phyloP scores from a whole-genome alignment of 35 echinoderm and acorn worm genomes.

The Heliocidaris erythrogramma region DNA sequence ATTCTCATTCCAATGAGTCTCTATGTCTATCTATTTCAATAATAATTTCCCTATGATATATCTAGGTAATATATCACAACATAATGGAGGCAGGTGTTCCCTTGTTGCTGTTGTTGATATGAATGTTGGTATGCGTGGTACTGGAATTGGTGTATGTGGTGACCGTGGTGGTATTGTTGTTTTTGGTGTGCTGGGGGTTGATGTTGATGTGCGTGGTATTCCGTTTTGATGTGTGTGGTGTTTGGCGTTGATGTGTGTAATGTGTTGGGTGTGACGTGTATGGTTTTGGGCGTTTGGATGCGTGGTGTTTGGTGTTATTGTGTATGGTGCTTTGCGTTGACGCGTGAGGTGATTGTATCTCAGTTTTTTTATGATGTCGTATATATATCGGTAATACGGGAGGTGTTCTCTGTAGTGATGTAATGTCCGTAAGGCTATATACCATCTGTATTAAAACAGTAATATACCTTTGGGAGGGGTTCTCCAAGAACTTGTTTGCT shows the following conservation, averaged over 20 bases:
- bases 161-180: not conserved
- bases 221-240: not conserved
- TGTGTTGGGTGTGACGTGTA: not conserved
- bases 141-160: not conserved
- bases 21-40: no score
- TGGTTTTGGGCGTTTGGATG: no score
- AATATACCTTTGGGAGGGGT: conserved; percentile 64
- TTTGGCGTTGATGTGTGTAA: not conserved
- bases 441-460: not conserved
- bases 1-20: no score
- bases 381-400: no score
- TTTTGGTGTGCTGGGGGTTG: not conserved
- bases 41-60: no score
- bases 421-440: no score
- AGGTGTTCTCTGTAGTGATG: no score
- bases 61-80: no score
- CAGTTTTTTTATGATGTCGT: no score
- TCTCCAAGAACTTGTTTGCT: conserved; percentile 41
- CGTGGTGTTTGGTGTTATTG: no score
- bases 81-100: no score
- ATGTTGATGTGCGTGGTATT: not conserved
- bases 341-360: not conserved
- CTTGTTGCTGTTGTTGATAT: no score
- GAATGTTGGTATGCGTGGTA: not conserved
- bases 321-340: not conserved